phyloP scores from a whole-genome alignment of 2,888 invertebrate genomes.

The Cheilosia pagana region DNA sequence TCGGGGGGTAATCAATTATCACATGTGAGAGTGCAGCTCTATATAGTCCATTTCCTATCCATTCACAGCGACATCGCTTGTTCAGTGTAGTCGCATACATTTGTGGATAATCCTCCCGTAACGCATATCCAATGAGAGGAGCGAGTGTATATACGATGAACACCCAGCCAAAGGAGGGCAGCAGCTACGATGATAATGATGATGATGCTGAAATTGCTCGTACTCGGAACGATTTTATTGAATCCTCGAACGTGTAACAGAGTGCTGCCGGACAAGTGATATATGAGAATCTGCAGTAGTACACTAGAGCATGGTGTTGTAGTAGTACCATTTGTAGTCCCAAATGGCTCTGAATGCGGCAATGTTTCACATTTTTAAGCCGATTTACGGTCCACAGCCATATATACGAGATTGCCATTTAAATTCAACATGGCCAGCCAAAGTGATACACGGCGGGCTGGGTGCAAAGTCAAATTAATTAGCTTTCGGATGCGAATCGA shows the following conservation, averaged over 20 bases:
- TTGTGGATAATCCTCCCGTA: constrained; percentile 67
- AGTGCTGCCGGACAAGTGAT: constrained; percentile 66
- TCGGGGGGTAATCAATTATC: constrained; percentile 67
- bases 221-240: constrained; percentile 55
- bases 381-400: constrained; percentile 40
- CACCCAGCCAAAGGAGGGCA: constrained; percentile 5
- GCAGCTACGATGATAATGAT: constrained; percentile 35
- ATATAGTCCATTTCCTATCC: constrained; percentile 54
- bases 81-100: constrained; percentile 33
- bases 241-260: constrained; percentile 72
- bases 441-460: constrained; percentile 31
- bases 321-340: constrained; percentile 24
- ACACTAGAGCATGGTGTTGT: constrained; percentile 11
- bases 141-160: constrained; percentile 35
- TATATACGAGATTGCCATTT: constrained; percentile 28
- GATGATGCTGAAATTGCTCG: constrained; percentile 39
- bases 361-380: constrained; percentile 64
- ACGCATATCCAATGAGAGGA: constrained; percentile 59
- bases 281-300: constrained; percentile 73
- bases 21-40: constrained; percentile 61
- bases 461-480: constrained; percentile 60
- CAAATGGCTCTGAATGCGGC: constrained; percentile 44
- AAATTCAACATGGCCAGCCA: constrained; percentile 46
- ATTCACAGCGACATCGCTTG: constrained; percentile 21
- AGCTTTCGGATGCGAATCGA: constrained; percentile 30